Evolutionary conservation across 1,140 invertebrate genomes (phyloP), one percentile per base, ranked within the genome.

Genomic region (Lordiphosa mommai): DNA sequence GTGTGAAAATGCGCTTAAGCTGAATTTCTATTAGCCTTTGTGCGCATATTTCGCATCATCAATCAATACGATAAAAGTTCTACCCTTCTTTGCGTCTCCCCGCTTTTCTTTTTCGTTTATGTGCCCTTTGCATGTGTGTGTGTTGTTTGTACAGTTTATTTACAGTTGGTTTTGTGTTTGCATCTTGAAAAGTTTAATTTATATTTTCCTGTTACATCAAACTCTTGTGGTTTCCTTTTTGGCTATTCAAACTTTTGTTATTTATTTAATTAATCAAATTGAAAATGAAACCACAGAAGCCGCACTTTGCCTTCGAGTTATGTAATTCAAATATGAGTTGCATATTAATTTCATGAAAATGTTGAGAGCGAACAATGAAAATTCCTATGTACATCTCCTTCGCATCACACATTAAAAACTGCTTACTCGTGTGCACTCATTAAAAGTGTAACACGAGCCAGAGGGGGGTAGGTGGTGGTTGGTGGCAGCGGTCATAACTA

Each of bases 1-100:
- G 80, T 85, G 79, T 84, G 77, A 84, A 86, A 86, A 86, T 82
- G 63, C 72, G 77, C 77, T 82, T 86, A 72, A 80, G 71, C 57
- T 76, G 70, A 86, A 86, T 72, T 86, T 86, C 80, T 86, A 86
- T 86, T 76, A 86, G 80, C 80, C 69, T 77, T 82, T 82, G 82
- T 86, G 72, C 82, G 74, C 70, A 86, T 67, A 76, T 86, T 80
- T 73, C 65, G 67, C 72, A 80, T 86, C 82, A 86, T 86, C 82
- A 86, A 86, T 86, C 82, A 86, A 73, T 76, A 50, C 71, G 76
- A 82, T 80, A 82, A 76, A 80, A 82, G 53, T 82, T 57, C n/a
- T 40, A 7, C 3, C 1, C 23, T 33, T 41, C 40, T 38, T 38
- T 30, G n/a, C 10, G n/a, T n/a, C 6, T 4, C 14, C 14, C 3